phyloP scores from a whole-genome alignment of 1,140 invertebrate genomes.

The Drosophila simulans region DNA sequence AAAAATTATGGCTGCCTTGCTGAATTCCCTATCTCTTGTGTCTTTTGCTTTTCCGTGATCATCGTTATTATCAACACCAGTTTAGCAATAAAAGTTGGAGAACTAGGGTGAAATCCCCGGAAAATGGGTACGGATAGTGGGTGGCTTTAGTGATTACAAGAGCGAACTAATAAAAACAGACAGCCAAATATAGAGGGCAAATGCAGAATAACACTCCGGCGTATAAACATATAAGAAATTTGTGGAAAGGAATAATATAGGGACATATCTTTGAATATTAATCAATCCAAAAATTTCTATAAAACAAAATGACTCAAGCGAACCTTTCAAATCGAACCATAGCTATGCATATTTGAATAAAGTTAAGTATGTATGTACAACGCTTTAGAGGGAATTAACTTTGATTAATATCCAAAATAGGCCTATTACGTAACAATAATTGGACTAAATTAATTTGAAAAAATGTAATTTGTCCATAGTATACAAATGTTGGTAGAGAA shows the following conservation, averaged over 20 bases:
- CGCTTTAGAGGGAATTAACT: neutral
- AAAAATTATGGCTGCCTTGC: constrained; percentile 68
- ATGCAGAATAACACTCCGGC: constrained; percentile 17
- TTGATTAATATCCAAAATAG: too few relatives aligned
- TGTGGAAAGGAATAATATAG: neutral
- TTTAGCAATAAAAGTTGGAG: constrained; percentile 62
- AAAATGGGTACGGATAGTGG: neutral
- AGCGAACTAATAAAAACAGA: constrained; percentile 74
- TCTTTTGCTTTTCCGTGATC: constrained; percentile 45
- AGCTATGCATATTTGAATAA: too few relatives aligned
- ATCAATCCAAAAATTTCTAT: too few relatives aligned
- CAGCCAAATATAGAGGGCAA: constrained; percentile 58
- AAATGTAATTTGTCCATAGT: too few relatives aligned
- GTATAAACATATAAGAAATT: constrained; percentile 22
- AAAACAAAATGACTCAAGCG: too few relatives aligned
- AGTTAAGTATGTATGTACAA: neutral
- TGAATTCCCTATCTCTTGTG: constrained; percentile 27
- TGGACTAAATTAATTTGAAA: neutral
- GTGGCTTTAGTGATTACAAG: constrained; percentile 66
- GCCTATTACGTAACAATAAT: too few relatives aligned
- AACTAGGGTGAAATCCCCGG: neutral
- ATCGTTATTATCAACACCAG: constrained; percentile 78
- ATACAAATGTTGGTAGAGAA: neutral
- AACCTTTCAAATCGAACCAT: too few relatives aligned
- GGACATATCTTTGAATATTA: neutral